Evolutionary conservation across 2,113 vertebrate species (phyloP), one percentile per base, ranked within the genome.

Genomic region (Pantherophis guttatus): DNA sequence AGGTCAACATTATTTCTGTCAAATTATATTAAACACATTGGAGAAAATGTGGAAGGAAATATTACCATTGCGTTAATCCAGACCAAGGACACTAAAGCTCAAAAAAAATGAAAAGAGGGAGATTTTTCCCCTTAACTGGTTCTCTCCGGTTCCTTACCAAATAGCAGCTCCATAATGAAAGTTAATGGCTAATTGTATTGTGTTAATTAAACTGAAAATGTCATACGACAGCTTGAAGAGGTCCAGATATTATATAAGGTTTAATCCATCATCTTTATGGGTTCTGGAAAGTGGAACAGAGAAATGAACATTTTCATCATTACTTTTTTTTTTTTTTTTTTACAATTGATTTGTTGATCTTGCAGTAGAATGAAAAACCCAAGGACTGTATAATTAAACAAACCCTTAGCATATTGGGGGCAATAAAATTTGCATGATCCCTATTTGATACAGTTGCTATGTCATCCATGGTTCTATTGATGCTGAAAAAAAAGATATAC

Each of bases 141-240:
- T 92, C 19, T 50, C 1, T 0, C 54, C 8, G 7, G 87, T 90
- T 87, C 17, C 33, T 50, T 19, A 55, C 0, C 0, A 55, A 92
- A 53, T 44, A 94, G 70, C 0, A 0, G 57, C 86, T 92, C 92
- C 0, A 7, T 93, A 91, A 95, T 94, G 93, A 89, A 94, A 96
- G 85, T 95, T 94, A 95, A 95, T 87, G 90, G 70, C 92, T 96
- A 95, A 96, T 96, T 95, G 88, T 92, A 12, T 86, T 21, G 86
- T 19, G 87, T 93, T 96, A 95, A 96, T 94, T 48, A 94, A 91
- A 59, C 17, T 93, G 88, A 92, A 93, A 91, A 8, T 95, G 93
- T 92, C 94, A 92, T 70, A 39, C 93, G 93, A 70, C 44, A 9
- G 90, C 75, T 91, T 92, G 65, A 93, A 94, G 53, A 57, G 55